Evolutionary conservation across 2,113 vertebrate species (phyloP), one percentile per base, ranked within the genome.

Genomic region (Oxygymnocypris stewartii): DNA sequence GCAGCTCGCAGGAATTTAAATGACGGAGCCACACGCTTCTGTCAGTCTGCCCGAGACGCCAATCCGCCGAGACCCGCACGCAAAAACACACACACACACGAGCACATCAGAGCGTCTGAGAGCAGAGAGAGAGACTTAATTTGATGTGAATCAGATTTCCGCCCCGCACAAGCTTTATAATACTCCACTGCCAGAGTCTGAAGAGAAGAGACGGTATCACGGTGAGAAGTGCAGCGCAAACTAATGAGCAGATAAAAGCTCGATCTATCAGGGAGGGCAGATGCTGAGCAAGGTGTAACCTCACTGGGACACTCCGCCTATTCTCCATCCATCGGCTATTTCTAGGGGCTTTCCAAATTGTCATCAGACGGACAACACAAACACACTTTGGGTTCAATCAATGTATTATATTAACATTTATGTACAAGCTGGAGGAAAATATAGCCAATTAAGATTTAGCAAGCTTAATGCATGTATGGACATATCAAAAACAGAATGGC

Each of bases 241-340:
- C 79, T 67, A 82, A 82, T 82, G 61, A 82, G 59, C 25, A 51
- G 44, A 69, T 82, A 51, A 69, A 82, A 37, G 44, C 28, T 16
- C 2, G 8, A 8, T 6, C 5, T n/a, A n/a, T 65, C 20, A 12
- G 10, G 18, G 35, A 25, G 35, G 16, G 16, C 49, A 35, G 76
- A 54, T 16, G 35, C 18, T 40, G 69, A 73, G 57, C 35, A 25
- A 63, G 11, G 51, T 57, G 20, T 40, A 79, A n/a, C 18, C 28
- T 78, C 44, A 31, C 44, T 35, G 76, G 47, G 51, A 59, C 14
- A 8, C 42, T 14, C 5, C 0, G 23, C 42, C 47, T 75, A 25
- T 47, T 16, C 2, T 28, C 23, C 42, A 44, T 49, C 6, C 74
- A 47, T 47, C 73, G 10, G 25, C 73, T 76, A n/a, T 44, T 74